Conservation (phyloP, 1,140 invertebrate species). For the Antheraea pernyi region DNA sequence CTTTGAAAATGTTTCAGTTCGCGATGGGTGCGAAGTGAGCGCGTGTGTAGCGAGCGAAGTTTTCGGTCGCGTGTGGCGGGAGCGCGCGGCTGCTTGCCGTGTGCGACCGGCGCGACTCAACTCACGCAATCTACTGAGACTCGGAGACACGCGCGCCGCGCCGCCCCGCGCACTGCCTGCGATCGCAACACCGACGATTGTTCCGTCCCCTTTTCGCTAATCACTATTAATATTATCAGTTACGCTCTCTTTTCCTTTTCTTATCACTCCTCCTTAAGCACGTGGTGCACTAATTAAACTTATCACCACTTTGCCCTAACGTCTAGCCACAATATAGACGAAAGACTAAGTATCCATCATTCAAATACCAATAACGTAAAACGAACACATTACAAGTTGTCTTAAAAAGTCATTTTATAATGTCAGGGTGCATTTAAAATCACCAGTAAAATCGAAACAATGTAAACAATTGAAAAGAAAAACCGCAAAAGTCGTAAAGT, state of each 20-base stretch:
- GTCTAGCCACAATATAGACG: neutral
- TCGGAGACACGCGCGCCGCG: constrained; percentile 55
- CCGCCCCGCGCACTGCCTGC: constrained; percentile 63
- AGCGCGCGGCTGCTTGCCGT: constrained; percentile 47
- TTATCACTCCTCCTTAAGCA: constrained; percentile 69
- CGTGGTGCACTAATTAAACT: constrained; percentile 37
- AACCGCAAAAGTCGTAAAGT: constrained; percentile 74
- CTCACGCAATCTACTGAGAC: constrained; percentile 73
- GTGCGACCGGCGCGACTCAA: constrained; percentile 69
- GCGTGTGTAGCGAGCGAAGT: constrained; percentile 62
- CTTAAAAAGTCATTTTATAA: no score
- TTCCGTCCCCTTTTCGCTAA: constrained; percentile 78
- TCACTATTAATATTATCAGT: constrained; percentile 78
- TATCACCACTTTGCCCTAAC: neutral
- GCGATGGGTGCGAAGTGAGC: constrained; percentile 35
- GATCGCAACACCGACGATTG: constrained; percentile 59
- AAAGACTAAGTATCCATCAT: neutral
- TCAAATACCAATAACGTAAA: neutral
- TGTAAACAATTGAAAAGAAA: constrained; percentile 67
- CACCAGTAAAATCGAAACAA: constrained; percentile 59
- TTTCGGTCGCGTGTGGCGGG: constrained; percentile 53
- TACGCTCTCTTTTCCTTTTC: constrained; percentile 68
- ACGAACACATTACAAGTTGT: neutral
- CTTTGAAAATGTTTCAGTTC: constrained; percentile 32
- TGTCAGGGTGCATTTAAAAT: constrained; percentile 25